phyloP scores from a whole-genome alignment of 1,140 invertebrate species.

The Sitobion miscanthi region DNA sequence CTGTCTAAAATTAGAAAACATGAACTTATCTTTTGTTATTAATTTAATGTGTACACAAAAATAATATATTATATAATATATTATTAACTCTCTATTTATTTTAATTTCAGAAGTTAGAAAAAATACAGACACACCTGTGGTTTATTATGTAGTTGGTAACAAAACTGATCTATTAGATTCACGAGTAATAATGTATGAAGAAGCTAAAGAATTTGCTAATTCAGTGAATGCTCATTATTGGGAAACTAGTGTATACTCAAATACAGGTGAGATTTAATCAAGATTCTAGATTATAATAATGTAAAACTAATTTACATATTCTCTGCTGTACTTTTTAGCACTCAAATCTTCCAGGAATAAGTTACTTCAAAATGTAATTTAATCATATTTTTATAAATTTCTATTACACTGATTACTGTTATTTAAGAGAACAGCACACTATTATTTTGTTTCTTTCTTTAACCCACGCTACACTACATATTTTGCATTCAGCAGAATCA shows the following conservation, averaged over 20 bases:
- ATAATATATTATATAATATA: neutral
- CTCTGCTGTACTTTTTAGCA: neutral
- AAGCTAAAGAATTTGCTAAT: conserved; percentile 48
- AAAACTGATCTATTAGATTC: conserved; percentile 37
- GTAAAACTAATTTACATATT: neutral
- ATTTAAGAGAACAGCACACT: no score
- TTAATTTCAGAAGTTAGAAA: conserved; percentile 51
- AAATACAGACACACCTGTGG: conserved; percentile 42
- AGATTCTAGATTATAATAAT: neutral
- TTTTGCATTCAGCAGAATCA: no score
- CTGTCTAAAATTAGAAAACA: neutral
- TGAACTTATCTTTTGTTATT: neutral
- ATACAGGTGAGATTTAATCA: conserved; percentile 12
- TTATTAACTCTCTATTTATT: neutral
- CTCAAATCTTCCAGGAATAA: neutral
- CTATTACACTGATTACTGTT: no score
- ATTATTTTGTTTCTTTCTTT: no score
- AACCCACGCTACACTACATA: no score
- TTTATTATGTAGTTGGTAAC: conserved; percentile 54
- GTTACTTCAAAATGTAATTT: no score
- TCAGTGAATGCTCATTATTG: conserved; percentile 37
- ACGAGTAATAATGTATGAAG: conserved; percentile 17
- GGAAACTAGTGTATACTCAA: conserved; percentile 51
- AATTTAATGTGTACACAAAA: neutral
- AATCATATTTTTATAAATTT: no score